phyloP scores from a whole-genome alignment of 2,797 vertebrate genomes.

The Heteromormyrus szaboi region DNA sequence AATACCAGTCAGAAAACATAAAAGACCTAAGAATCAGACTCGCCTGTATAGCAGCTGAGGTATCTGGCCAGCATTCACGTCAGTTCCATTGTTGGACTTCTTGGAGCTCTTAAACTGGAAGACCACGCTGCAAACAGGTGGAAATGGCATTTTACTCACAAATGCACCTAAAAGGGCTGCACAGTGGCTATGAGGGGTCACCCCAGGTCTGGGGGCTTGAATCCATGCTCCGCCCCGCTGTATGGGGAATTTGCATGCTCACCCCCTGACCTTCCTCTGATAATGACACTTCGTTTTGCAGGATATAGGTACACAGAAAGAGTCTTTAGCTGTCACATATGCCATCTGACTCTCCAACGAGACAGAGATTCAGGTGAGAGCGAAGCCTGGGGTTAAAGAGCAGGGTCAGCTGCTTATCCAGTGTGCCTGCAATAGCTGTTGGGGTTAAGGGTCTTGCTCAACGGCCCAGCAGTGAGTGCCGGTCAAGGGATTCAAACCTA shows the following conservation, averaged over 20 bases:
- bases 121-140: slow-evolving; percentile 69
- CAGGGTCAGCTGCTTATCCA: not conserved
- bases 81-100: slow-evolving; percentile 98
- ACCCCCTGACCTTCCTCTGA: not conserved
- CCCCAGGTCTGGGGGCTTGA: not conserved
- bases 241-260: not conserved
- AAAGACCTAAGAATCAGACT: slow-evolving; percentile 14
- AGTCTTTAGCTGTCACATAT: not conserved
- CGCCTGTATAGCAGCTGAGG: slow-evolving; percentile 94
- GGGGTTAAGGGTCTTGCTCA: not conserved
- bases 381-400: not conserved
- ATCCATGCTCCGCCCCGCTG: not conserved
- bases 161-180: not conserved
- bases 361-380: not conserved
- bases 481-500: not conserved
- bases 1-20: not conserved
- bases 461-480: not conserved
- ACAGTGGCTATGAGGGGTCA: not conserved
- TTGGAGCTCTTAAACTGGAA: slow-evolving; percentile 99
- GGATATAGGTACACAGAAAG: not conserved
- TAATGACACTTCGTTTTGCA: not conserved
- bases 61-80: slow-evolving; percentile 97
- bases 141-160: not conserved
- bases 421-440: not conserved
- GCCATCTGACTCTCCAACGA: not conserved